These are phyloP conservation scores for Pygocentrus nattereri DNA, from an alignment of 2,797 vertebrate species.

Conservation along the genomic window DNA sequence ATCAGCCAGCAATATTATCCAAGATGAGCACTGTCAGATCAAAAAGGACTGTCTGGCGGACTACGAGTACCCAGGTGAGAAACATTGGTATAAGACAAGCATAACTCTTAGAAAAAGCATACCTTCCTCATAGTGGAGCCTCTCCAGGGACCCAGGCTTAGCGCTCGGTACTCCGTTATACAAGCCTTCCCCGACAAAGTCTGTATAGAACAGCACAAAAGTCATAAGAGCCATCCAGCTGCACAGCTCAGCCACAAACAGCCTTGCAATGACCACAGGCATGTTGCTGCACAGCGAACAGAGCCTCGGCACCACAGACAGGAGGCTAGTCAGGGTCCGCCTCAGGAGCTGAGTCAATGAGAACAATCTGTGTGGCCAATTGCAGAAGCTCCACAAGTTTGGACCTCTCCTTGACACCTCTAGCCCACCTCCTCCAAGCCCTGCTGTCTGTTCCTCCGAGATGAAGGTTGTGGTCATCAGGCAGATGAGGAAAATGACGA, in stretches of 20 bases:
- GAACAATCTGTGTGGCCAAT: constrained; percentile 40
- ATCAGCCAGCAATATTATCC: no score
- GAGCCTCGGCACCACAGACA: constrained; percentile 72
- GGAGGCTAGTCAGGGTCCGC: constrained; percentile 57
- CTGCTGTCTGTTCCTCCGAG: constrained; percentile 70
- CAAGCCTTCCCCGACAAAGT: constrained; percentile 88
- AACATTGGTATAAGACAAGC: neutral
- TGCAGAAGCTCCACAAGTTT: neutral
- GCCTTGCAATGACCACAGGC: constrained; percentile 79
- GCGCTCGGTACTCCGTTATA: constrained; percentile 84
- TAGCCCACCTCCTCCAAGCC: constrained; percentile 6
- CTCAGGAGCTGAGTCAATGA: constrained; percentile 42
- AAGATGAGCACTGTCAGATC: no score
- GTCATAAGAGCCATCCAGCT: constrained; percentile 91
- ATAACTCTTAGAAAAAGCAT: neutral
- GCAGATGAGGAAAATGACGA: constrained; percentile 81
- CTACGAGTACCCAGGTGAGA: neutral
- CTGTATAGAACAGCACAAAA: constrained; percentile 87
- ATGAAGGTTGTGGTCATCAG: constrained; percentile 81
- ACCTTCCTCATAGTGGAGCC: constrained; percentile 87
- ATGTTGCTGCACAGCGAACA: constrained; percentile 77
- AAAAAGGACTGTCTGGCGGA: no score
- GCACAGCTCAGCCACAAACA: constrained; percentile 87
- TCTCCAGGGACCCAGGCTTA: constrained; percentile 78
- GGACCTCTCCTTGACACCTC: neutral